A percentile compares a stretch with the other conserved stretches of the same genome.
Evolutionary conservation across 53 echinoderm and acorn worm genomes (phyloP).

Genomic region (Hippasteria phrygiana): DNA sequence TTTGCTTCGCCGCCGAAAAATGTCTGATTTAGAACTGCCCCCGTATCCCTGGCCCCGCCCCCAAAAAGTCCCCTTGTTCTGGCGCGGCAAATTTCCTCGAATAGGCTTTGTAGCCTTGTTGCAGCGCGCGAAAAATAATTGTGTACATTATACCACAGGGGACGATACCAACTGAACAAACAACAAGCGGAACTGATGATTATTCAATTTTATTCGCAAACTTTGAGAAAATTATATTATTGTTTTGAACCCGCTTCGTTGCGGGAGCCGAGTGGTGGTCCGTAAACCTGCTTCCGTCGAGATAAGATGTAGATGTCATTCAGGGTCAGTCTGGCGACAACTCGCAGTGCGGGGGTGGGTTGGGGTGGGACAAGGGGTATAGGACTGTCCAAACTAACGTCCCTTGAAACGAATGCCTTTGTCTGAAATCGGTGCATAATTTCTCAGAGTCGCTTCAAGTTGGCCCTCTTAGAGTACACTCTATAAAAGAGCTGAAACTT

Average conservation of each 20-base stretch:
- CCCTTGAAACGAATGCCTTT: too few relatives aligned
- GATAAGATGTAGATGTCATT: constrained; percentile 42
- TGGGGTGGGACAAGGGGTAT: not conserved
- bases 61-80: too few relatives aligned
- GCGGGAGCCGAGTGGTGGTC: constrained; percentile 16
- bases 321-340: not conserved
- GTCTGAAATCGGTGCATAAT: too few relatives aligned
- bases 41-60: too few relatives aligned
- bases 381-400: too few relatives aligned
- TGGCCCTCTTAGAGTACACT: too few relatives aligned
- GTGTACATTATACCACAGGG: not conserved
- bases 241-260: not conserved
- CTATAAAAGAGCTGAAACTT: too few relatives aligned
- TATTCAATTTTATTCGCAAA: constrained; percentile 32
- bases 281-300: constrained; percentile 44
- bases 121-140: not conserved
- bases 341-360: not conserved
- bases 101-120: not conserved
- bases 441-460: too few relatives aligned
- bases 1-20: too few relatives aligned
- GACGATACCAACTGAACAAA: constrained; percentile 33
- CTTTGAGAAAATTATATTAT: constrained; percentile 31
- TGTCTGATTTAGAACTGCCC: too few relatives aligned
- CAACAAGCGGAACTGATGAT: constrained; percentile 48
- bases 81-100: too few relatives aligned